These are phyloP conservation scores for Cossypha dichroa DNA, from an alignment of 2,797 vertebrate genomes.

Conservation along the genomic window DNA sequence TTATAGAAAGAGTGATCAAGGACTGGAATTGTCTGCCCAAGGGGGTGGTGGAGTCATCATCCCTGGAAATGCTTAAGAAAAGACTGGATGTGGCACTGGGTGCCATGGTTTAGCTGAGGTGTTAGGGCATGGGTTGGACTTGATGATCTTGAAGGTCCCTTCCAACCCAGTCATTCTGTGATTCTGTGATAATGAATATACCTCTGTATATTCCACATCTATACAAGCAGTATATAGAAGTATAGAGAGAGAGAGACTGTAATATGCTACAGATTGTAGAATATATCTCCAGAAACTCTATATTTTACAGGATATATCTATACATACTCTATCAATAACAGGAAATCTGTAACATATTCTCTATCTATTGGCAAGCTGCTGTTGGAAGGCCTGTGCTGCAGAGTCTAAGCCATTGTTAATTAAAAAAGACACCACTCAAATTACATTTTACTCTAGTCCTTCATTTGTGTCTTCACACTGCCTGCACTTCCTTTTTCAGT, in stretches of 20 bases:
- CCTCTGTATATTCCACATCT: not conserved
- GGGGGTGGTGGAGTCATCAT: no score
- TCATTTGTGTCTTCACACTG: not conserved
- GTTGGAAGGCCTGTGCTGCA: not conserved
- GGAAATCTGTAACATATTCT: not conserved
- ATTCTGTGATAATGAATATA: not conserved
- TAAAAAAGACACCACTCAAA: not conserved
- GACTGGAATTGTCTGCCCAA: no score
- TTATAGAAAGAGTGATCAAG: no score
- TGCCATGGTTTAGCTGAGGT: no score
- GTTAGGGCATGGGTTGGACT: no score
- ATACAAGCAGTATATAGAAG: not conserved
- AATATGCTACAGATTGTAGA: not conserved
- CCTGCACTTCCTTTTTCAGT: not conserved
- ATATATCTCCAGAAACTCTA: not conserved
- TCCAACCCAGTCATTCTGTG: no score
- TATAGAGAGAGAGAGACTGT: not conserved
- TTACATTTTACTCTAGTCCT: not conserved
- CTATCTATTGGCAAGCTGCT: not conserved
- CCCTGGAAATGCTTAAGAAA: no score
- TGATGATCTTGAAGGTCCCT: no score
- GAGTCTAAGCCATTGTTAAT: not conserved
- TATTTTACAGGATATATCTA: not conserved
- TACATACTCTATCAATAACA: not conserved
- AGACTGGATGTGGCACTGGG: no score